Evolutionary conservation across 2,888 invertebrate genomes (phyloP).

Genomic region (Heliconius cydno): DNA sequence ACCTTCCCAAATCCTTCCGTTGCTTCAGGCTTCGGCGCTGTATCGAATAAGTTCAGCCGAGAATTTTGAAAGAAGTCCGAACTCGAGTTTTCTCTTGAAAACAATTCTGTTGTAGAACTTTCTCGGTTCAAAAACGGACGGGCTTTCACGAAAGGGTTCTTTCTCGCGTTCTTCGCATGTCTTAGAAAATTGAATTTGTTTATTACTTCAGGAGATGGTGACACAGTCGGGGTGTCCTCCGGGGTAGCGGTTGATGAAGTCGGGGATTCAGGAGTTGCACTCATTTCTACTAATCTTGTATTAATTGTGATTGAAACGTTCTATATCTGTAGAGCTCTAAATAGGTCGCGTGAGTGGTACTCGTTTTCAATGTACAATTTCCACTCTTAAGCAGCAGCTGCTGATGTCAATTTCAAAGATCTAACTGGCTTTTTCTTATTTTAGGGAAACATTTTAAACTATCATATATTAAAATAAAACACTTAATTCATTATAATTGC

Average conservation of each 20-base stretch:
- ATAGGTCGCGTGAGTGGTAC: constrained; percentile 24
- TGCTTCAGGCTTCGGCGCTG: constrained; percentile 71
- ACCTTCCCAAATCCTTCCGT: constrained; percentile 63
- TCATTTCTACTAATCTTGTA: constrained; percentile 45
- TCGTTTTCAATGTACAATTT: not conserved
- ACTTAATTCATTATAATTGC: not conserved
- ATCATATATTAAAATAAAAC: not conserved
- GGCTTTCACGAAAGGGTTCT: constrained; percentile 71
- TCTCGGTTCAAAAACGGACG: constrained; percentile 72
- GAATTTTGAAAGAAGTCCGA: constrained; percentile 77
- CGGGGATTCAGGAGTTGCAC: constrained; percentile 56
- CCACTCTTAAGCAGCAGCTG: not conserved
- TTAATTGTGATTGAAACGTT: not conserved
- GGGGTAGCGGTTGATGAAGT: constrained; percentile 58
- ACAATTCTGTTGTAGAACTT: constrained; percentile 72
- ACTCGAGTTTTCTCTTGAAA: constrained; percentile 73
- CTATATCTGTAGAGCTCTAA: constrained; percentile 4
- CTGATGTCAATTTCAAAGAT: not conserved
- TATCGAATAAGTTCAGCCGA: constrained; percentile 74
- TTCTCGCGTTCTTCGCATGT: constrained; percentile 64
- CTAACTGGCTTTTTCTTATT: not conserved
- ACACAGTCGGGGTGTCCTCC: constrained; percentile 63
- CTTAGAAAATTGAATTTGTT: constrained; percentile 75
- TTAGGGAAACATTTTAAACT: constrained; percentile 13
- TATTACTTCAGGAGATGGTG: constrained; percentile 59